phyloP scores from a whole-genome alignment of 2,888 invertebrate genomes.

The Ecliptopera silaceata region DNA sequence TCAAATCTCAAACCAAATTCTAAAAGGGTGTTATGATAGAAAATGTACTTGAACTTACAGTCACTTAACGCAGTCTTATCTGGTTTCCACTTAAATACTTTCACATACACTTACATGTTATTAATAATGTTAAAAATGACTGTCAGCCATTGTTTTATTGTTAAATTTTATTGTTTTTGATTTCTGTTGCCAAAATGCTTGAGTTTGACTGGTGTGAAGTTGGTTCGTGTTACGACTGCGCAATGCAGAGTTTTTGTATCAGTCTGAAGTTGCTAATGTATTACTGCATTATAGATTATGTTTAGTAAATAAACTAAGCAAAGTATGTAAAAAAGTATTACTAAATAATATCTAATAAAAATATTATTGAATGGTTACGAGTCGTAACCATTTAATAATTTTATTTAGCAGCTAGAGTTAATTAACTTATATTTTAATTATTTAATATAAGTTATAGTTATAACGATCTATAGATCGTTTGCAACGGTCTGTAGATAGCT shows the following conservation, averaged over 20 bases:
- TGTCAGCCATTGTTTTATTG: constrained; percentile 19
- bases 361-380: neutral
- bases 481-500: too few relatives aligned
- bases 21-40: neutral
- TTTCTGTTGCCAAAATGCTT: constrained; percentile 35
- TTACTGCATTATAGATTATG: constrained; percentile 42
- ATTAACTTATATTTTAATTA: too few relatives aligned
- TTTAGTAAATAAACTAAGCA: constrained; percentile 1
- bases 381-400: too few relatives aligned
- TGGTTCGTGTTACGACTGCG: constrained; percentile 49
- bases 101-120: neutral
- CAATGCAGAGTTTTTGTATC: constrained; percentile 59
- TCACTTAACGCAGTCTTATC: constrained; percentile 12
- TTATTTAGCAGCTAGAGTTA: too few relatives aligned
- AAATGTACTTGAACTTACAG: constrained; percentile 9
- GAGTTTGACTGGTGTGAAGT: constrained; percentile 54
- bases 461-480: too few relatives aligned
- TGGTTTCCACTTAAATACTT: constrained; percentile 1
- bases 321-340: neutral
- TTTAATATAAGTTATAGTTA: too few relatives aligned
- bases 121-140: neutral
- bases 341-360: constrained; percentile 1
- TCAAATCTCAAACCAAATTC: too few relatives aligned
- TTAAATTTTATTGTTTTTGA: constrained; percentile 29
- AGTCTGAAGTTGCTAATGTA: constrained; percentile 49